Evolutionary conservation across 2,797 vertebrate genomes (phyloP), one percentile per base, ranked within the genome.

Genomic region (Thalassophryne amazonica): DNA sequence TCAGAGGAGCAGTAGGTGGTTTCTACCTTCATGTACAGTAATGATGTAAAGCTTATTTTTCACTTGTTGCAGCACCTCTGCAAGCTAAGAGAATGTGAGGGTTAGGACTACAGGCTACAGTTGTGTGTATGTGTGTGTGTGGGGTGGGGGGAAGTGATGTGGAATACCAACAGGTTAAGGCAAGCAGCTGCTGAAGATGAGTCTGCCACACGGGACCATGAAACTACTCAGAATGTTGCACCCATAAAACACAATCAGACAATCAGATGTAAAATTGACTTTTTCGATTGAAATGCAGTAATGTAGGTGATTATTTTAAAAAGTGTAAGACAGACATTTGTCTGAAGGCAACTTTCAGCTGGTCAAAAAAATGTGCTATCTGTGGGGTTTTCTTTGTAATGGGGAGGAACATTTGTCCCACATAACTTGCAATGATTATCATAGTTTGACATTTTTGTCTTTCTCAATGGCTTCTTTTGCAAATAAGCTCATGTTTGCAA

Each of bases 151-250:
- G 28, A n/a, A 38, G 27, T 12, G 15, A 33, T 35, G 69, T 65
- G 76, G 78, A 82, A 86, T 83, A 80, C 57, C 23, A 61, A 19
- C 78, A 76, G 76, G 84, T 68, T 60, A 67, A 52, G 73, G 60
- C 84, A 85, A n/a, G n/a, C n/a, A 43, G 80, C 70, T 31, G 33
- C 30, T 49, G 24, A 42, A 54, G 29, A 25, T 39, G 37, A 64
- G 17, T 37, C 18, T 19, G 23, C n/a, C 2, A 8, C 5, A 28
- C n/a, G 21, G 47, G 34, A n/a, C n/a, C n/a, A n/a, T n/a, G n/a
- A n/a, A n/a, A n/a, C n/a, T n/a, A n/a, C n/a, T n/a, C n/a, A n/a
- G n/a, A n/a, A n/a, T n/a, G n/a, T n/a, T n/a, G n/a, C n/a, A n/a
- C n/a, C n/a, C n/a, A n/a, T n/a, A n/a, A n/a, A n/a, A n/a, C n/a